Evolutionary conservation across 2,113 vertebrate genomes (phyloP), one percentile per base, ranked within the genome.

Genomic region (Phalacrocorax carbo): DNA sequence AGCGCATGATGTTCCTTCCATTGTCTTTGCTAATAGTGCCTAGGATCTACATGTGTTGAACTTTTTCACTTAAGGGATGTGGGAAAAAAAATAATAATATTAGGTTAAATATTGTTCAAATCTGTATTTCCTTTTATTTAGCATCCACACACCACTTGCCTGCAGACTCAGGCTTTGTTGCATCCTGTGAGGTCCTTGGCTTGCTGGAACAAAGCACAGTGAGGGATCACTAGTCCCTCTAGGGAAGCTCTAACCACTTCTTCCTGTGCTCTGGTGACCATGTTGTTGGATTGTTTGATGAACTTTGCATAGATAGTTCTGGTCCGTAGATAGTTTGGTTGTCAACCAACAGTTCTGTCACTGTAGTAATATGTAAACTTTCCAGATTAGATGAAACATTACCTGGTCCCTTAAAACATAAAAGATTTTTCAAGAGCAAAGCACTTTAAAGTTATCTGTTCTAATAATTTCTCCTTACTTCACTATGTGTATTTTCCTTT

Each of bases 11-110:
- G 32, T 9, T 55, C 34, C 48, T 87, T 32, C 6, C 42, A 15
- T 3, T 3, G 2, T 15, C 44, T 90, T 34, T 68, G 19, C 27
- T 55, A 20, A 13, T 14, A 36, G 4, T 7, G 13, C 15, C 52
- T 75, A 2, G 2, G 20, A 5, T 82, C 36, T 29, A 5, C 9
- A 5, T 22, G 21, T 2, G 1, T 2, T 32, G 36, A 44, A 27
- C 6, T 10, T 42, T 82, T 48, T 36, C 32, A 40, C 10, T 29
- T 26, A 44, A 70, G 16, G 15, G 4, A 22, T n/a, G 17, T 48
- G 42, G 9, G 44, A 13, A 62, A 36, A 62, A 36, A 83, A 42
- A 36, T 11, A 49, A 44, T 11, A 3, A 44, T 11, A 3, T 26
- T 52, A 27, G 15, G 5, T 73, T 85, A 57, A 84, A 70, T 52